These are phyloP conservation scores for Thecocarcelia acutangulata DNA, from an alignment of 2,888 invertebrate genomes.

Conservation along the genomic window DNA sequence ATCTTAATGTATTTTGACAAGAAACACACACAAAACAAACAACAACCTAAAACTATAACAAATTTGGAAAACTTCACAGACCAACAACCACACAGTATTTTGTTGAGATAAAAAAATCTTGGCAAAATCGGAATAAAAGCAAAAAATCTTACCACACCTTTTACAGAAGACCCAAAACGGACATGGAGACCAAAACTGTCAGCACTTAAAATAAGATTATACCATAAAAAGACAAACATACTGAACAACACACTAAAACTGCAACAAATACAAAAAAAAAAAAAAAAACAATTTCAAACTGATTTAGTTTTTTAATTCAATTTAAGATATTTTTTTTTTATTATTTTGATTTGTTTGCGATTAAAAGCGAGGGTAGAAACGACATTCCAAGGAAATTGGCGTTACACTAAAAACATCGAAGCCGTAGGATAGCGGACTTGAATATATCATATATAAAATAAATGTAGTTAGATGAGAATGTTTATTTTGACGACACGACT, in stretches of 20 bases:
- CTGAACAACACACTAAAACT: conserved; percentile 60
- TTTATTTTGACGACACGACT: no score
- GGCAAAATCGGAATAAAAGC: not conserved
- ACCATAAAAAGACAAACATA: conserved; percentile 73
- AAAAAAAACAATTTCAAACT: conserved; percentile 62
- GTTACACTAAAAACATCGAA: no score
- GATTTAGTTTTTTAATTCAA: conserved; percentile 70
- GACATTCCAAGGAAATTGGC: not conserved
- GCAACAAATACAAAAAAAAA: conserved; percentile 27
- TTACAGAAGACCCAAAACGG: conserved; percentile 68
- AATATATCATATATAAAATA: no score
- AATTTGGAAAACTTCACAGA: conserved; percentile 66
- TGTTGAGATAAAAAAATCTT: not conserved
- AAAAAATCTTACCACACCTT: conserved; percentile 67
- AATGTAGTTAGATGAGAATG: no score
- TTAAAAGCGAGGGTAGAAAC: conserved; percentile 26
- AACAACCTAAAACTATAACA: conserved; percentile 68
- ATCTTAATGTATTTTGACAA: conserved; percentile 69
- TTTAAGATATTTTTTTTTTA: conserved; percentile 35
- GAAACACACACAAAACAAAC: conserved; percentile 33
- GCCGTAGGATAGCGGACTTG: no score
- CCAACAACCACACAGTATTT: conserved; percentile 37
- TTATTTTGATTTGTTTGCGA: conserved; percentile 19
- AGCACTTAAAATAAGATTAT: conserved; percentile 80
- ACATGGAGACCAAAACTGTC: conserved; percentile 71